These are phyloP conservation scores for Pogona vitticeps DNA, from an alignment of 2,113 vertebrate genomes.

Conservation along the genomic window DNA sequence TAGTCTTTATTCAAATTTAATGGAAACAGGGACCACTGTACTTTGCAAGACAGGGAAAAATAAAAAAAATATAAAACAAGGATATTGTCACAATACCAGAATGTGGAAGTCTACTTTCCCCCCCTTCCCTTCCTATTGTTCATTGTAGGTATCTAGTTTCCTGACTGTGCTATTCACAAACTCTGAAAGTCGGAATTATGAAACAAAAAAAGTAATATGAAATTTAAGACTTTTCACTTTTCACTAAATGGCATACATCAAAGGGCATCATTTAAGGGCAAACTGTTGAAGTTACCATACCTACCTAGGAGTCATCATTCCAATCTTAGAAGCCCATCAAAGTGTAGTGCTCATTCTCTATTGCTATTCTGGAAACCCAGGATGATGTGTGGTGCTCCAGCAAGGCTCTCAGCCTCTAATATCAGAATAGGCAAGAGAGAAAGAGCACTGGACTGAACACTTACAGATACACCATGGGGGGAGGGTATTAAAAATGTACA, in stretches of 20 bases:
- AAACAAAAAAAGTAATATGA: constrained; percentile 73
- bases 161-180: constrained; percentile 80
- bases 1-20: constrained; percentile 87
- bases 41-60: constrained; percentile 82
- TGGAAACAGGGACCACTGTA: constrained; percentile 82
- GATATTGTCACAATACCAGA: constrained; percentile 84
- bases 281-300: constrained; percentile 68
- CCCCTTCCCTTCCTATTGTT: constrained; percentile 70
- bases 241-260: constrained; percentile 81
- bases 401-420: constrained; percentile 56
- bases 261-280: constrained; percentile 74
- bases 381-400: constrained; percentile 42
- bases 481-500: constrained; percentile 74
- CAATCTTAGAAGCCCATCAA: constrained; percentile 54
- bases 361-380: constrained; percentile 60
- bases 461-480: constrained; percentile 66
- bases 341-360: constrained; percentile 46
- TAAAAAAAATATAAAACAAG: constrained; percentile 85
- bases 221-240: constrained; percentile 80
- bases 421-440: constrained; percentile 59
- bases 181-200: constrained; percentile 74
- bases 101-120: constrained; percentile 75
- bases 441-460: constrained; percentile 64
- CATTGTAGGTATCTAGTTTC: constrained; percentile 74
- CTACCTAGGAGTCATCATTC: constrained; percentile 74